Evolutionary conservation across 2,797 vertebrate species (phyloP), one percentile per base, ranked within the genome.

Genomic region (Cirrhinus molitorella): DNA sequence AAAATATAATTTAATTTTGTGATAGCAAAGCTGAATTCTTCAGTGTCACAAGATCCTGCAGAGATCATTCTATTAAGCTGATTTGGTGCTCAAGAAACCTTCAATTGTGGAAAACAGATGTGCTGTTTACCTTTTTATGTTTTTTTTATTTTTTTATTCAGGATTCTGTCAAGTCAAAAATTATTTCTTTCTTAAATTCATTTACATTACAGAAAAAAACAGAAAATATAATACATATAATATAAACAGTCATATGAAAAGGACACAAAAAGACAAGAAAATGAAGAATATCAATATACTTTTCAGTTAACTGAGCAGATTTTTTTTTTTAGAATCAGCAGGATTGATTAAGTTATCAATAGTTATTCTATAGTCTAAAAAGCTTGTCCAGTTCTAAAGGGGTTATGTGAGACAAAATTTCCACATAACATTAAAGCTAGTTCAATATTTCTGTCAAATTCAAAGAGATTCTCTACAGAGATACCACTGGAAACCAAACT

Each of bases 391-490:
- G 23, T 80, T 70, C 16, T 31, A 53, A 34, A 57, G 65, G 8
- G 11, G 31, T 79, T 28, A 28, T 70, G 51, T 28, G 37, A 28
- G 63, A 40, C 78, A 71, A 23, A n/a, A 80, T 45, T 71, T 80
- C 40, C 13, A 5, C 17, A 34, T 61, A 5, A 71, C 37, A 71
- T 80, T 61, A 59, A 80, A 71, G 37, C 25, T 71, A 61, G 67
- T 34, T 80, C 53, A 71, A 80, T 72, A 59, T 70, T 55, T 80
- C 17, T 80, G 65, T 70, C 49, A 45, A 67, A 67, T 79, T 67
- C 23, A 47, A 47, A 71, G 40, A 71, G 23, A 61, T 71, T 47
- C 23, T 71, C 37, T 47, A 47, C 51, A 59, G 40, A 17, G 19
- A 70, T 71, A 31, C 43, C 1, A 0, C 67, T 55, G 4, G 34